Percentiles rank a stretch among this genome's conserved stretches.
Conservation (phyloP, 2,888 invertebrate genomes). For the Villa cingulata region DNA sequence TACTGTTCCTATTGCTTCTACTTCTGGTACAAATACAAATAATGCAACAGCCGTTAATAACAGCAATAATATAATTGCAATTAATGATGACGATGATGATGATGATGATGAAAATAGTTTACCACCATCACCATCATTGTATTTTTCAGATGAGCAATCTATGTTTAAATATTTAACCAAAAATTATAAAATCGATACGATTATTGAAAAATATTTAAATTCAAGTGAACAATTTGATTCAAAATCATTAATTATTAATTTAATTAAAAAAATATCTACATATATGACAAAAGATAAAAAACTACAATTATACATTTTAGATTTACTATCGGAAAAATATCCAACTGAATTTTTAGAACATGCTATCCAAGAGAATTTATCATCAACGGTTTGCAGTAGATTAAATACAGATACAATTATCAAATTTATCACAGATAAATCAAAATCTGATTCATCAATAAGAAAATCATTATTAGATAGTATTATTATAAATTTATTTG, state of each 20-base stretch:
- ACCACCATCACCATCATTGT: constrained; percentile 12
- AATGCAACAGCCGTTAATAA: background rate
- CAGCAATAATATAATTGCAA: constrained; percentile 3
- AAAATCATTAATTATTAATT: constrained; percentile 18
- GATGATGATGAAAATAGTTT: constrained; percentile 14
- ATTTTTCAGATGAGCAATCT: constrained; percentile 15
- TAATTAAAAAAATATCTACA: constrained; percentile 27
- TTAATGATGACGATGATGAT: constrained; percentile 9
- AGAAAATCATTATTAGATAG: background rate
- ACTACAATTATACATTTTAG: constrained; percentile 27
- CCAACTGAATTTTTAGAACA: constrained; percentile 33
- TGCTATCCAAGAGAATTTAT: constrained; percentile 33
- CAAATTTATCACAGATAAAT: constrained; percentile 30
- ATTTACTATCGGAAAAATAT: constrained; percentile 32
- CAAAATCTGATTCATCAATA: background rate
- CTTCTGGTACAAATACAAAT: too few relatives aligned
- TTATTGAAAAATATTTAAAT: constrained; percentile 25
- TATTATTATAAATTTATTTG: constrained; percentile 16
- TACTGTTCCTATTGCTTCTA: too few relatives aligned
- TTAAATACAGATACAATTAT: constrained; percentile 30
- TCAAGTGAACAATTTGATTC: constrained; percentile 14
- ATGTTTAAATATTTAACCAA: constrained; percentile 22
- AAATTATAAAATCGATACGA: constrained; percentile 21
- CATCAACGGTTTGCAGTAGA: constrained; percentile 33
- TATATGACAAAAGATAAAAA: constrained; percentile 27